These are phyloP conservation scores for Gavia stellata DNA, from an alignment of 2,113 vertebrate species.

Conservation along the genomic window DNA sequence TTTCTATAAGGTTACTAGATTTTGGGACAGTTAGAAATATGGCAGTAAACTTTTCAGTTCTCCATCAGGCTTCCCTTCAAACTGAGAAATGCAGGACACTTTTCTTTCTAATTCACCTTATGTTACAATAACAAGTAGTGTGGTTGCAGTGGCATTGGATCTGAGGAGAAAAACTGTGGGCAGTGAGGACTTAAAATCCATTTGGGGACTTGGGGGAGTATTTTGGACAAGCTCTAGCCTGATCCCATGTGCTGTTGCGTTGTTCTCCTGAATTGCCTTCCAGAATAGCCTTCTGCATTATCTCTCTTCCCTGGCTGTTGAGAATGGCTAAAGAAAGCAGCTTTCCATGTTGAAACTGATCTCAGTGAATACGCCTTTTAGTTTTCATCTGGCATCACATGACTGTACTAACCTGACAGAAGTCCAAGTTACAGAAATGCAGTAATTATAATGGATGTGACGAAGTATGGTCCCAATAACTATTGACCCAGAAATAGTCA, in stretches of 20 bases:
- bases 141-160: background rate
- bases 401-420: background rate
- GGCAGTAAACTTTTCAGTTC: background rate
- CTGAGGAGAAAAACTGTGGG: background rate
- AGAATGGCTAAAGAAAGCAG: background rate
- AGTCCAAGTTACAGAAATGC: background rate
- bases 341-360: background rate
- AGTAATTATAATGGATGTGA: background rate
- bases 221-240: background rate
- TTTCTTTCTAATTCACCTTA: background rate
- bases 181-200: background rate
- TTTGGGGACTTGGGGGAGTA: background rate
- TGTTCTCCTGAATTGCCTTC: background rate
- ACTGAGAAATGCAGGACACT: background rate
- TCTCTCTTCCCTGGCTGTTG: background rate
- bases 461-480: background rate
- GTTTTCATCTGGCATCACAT: background rate
- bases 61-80: background rate
- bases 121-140: background rate
- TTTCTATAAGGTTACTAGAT: background rate
- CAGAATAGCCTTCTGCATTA: background rate
- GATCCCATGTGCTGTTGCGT: background rate
- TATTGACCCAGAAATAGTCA: slow-evolving; percentile 6
- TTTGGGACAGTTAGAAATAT: background rate
- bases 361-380: background rate